These are phyloP conservation scores for Agapostemon virescens DNA, from an alignment of 2,888 invertebrate species.

Conservation along the genomic window DNA sequence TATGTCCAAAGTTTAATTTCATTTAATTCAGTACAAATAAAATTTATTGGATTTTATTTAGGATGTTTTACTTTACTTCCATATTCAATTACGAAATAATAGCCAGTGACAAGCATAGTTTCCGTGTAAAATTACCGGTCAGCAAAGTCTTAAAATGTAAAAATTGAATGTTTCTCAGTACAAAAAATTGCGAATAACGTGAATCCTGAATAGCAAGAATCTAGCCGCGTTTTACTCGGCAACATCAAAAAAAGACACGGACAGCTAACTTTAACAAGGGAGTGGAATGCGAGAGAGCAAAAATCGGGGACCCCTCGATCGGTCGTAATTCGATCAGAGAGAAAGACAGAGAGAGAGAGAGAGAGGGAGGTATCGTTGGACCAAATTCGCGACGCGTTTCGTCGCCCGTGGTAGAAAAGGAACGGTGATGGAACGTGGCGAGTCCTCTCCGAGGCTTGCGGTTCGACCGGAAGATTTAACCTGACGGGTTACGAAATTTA, in stretches of 20 bases:
- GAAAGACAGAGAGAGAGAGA: not conserved
- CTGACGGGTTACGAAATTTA: slow-evolving; percentile 69
- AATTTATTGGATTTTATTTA: too few species aligned
- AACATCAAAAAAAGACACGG: slow-evolving; percentile 16
- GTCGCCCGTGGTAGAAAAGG: slow-evolving; percentile 21
- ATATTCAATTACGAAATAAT: too few species aligned
- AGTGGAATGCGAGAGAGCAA: not conserved
- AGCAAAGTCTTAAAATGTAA: too few species aligned
- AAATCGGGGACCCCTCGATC: slow-evolving; percentile 43
- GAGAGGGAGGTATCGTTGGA: slow-evolving; percentile 11
- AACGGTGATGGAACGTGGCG: slow-evolving; percentile 41
- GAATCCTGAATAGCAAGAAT: not conserved
- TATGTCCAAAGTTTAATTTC: too few species aligned
- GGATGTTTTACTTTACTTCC: too few species aligned
- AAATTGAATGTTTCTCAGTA: not conserved
- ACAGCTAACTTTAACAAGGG: slow-evolving; percentile 22
- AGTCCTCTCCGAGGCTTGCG: slow-evolving; percentile 59
- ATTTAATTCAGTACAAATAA: too few species aligned
- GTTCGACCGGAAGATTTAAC: slow-evolving; percentile 65
- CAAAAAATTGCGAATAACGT: not conserved
- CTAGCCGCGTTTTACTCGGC: not conserved
- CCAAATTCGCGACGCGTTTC: slow-evolving; percentile 24
- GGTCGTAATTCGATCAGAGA: slow-evolving; percentile 52
- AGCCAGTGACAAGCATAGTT: too few species aligned
- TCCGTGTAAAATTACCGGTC: too few species aligned